Evolutionary conservation across 2,113 vertebrate genomes (phyloP).

Genomic region (Pollimyrus isidori): DNA sequence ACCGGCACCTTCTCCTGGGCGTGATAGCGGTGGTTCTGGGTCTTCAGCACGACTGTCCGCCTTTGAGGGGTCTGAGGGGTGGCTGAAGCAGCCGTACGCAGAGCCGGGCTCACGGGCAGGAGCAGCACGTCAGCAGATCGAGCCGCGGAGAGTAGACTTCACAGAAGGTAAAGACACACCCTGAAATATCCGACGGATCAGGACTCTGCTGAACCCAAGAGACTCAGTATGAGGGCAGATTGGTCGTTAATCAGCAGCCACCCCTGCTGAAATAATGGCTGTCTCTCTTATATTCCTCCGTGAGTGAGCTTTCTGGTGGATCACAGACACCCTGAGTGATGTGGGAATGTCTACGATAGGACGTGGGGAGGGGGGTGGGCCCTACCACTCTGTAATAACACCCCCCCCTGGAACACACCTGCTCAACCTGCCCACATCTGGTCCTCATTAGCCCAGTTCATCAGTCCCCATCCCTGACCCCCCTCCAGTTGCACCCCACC

Average conservation of each 20-base stretch:
- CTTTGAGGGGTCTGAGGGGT: background rate
- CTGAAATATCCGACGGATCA: background rate
- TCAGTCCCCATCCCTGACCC: background rate
- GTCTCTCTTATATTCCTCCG: background rate
- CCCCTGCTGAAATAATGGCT: background rate
- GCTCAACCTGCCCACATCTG: slow-evolving; percentile 7
- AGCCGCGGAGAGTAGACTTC: background rate
- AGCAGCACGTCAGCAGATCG: background rate
- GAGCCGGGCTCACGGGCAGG: background rate
- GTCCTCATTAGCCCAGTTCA: background rate
- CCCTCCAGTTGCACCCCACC: background rate
- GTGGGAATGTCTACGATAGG: background rate
- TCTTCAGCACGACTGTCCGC: background rate
- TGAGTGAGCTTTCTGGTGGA: background rate
- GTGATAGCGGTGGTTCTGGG: background rate
- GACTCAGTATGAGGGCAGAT: background rate
- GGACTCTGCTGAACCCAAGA: no score
- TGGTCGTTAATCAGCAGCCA: background rate
- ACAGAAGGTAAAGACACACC: background rate
- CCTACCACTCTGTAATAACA: background rate
- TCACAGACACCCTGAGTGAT: background rate
- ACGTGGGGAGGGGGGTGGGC: background rate
- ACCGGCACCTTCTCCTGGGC: background rate
- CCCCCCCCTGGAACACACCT: background rate
- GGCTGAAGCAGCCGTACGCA: background rate